Evolutionary conservation across 92 coral and sea anemone species (phyloP), one percentile per base, ranked within the genome.

Genomic region (Montipora capitata): DNA sequence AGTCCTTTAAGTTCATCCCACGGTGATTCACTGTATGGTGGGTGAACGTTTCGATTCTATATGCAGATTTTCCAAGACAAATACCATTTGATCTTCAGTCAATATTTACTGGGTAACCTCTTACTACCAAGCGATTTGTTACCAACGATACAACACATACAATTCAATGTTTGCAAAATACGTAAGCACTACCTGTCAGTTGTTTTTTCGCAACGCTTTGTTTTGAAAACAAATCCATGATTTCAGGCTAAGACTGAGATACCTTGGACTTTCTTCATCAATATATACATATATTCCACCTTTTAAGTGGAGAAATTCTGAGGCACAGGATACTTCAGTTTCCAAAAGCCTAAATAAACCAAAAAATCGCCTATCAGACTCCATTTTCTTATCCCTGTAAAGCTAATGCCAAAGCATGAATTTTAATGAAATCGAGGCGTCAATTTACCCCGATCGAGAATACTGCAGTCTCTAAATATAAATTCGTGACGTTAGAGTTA

Each of bases 401-500:
- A 35, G 38, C 14, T 40, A 3, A 0, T 20, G 9, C 13, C 17
- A 63, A 78, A 9, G 5, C 51, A 81, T 81, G 10, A 68, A 81
- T 69, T 78, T 80, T 80, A 80, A 81, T 81, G 77, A 54, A 27
- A 44, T 39, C 11, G 14, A 13, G 42, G 35, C 40, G 40, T 66
- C 76, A 56, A 57, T 40, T 68, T 69, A 12, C 67, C 7, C 84
- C 5, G 12, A 69, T 54, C n/a, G 49, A 5, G 18, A 35, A 38
- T 20, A 20, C 64, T 15, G 4, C 17, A 41, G 77, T 44, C 79
- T 11, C 1, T 44, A 59, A 57, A 83, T 58, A 72, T 57, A 72
- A 83, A 43, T 41, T 72, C 43, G 87, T 83, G 87, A 83, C 87
- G 87, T 83, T 42, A 83, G 27, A 42, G 87, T 18, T 3, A 20